phyloP scores from a whole-genome alignment of 2,888 invertebrate genomes.

The Tenthredo distinguenda region DNA sequence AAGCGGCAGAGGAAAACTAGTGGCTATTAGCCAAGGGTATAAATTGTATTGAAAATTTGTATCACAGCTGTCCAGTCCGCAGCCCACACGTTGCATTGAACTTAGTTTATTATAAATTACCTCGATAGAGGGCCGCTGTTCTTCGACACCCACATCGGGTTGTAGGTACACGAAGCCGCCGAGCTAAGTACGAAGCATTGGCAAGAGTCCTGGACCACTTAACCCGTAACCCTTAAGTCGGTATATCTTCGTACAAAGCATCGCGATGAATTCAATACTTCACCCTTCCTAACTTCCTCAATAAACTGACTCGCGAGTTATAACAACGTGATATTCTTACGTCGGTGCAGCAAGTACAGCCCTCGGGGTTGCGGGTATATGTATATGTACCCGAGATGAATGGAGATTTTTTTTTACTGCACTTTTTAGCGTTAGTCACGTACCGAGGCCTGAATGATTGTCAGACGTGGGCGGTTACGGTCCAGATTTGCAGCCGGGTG shows the following conservation, averaged over 20 bases:
- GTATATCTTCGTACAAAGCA: conserved; percentile 74
- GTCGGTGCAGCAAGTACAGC: background rate
- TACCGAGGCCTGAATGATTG: conserved; percentile 65
- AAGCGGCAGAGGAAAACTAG: background rate
- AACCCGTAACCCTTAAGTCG: conserved; percentile 74
- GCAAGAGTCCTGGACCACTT: conserved; percentile 70
- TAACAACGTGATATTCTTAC: conserved; percentile 44
- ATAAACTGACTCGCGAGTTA: conserved; percentile 59
- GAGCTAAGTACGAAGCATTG: conserved; percentile 50
- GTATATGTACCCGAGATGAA: conserved; percentile 41
- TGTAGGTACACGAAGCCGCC: conserved; percentile 42
- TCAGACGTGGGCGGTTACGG: conserved; percentile 50
- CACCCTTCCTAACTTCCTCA: conserved; percentile 59
- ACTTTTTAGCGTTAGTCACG: conserved; percentile 53
- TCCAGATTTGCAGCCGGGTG: conserved; percentile 53
- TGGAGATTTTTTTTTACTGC: conserved; percentile 59
- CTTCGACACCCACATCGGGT: conserved; percentile 46
- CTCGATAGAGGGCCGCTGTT: conserved; percentile 26
- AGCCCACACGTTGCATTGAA: conserved; percentile 71
- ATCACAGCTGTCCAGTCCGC: conserved; percentile 63
- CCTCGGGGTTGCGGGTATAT: background rate
- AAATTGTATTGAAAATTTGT: conserved; percentile 47
- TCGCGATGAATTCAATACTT: conserved; percentile 71
- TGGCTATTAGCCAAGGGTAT: background rate
- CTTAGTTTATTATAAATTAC: conserved; percentile 71